Evolutionary conservation across 1,140 invertebrate species (phyloP).

Genomic region (Diuraphis noxia): DNA sequence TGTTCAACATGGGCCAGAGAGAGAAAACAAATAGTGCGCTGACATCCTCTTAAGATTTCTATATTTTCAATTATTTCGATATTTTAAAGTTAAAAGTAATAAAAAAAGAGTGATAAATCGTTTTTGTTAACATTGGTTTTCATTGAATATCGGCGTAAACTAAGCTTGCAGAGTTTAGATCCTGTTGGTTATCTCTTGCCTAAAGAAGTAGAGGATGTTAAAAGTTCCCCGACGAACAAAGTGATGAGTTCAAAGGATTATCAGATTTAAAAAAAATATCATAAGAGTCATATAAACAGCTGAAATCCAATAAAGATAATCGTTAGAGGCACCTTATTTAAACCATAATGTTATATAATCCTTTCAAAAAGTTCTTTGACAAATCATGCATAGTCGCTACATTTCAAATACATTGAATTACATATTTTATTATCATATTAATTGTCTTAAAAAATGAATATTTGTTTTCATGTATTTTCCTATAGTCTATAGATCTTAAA

Average conservation of each 20-base stretch:
- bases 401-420: neutral
- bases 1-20: too few species aligned
- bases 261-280: constrained; percentile 24
- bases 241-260: constrained; percentile 22
- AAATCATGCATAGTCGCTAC: neutral
- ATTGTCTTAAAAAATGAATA: neutral
- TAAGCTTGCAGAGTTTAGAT: neutral
- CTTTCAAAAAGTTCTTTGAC: constrained; percentile 5
- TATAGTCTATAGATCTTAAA: neutral
- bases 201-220: neutral
- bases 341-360: neutral
- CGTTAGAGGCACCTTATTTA: constrained; percentile 13
- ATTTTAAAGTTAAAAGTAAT: neutral
- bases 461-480: neutral
- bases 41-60: too few species aligned
- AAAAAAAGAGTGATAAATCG: neutral
- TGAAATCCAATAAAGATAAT: constrained; percentile 13
- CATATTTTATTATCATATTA: neutral
- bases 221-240: neutral
- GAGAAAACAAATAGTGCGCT: too few species aligned
- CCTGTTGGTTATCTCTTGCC: neutral
- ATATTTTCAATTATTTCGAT: neutral
- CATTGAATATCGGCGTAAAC: neutral
- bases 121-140: neutral
- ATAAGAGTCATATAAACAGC: constrained; percentile 14